Conservation (phyloP, 2,888 invertebrate species). For the Lumbricus terrestris region DNA sequence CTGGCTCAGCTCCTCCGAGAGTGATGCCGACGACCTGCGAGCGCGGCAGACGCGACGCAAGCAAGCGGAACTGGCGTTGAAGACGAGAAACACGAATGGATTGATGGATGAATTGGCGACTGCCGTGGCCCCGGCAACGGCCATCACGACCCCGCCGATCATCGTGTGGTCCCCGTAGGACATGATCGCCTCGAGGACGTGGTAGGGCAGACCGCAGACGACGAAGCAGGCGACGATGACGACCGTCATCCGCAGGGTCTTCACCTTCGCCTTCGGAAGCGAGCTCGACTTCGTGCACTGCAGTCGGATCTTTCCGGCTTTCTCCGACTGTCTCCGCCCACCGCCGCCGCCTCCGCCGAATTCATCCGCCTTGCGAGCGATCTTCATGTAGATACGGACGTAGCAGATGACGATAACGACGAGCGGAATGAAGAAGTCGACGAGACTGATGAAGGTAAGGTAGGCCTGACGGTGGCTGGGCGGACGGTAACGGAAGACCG, state of each 20-base stretch:
- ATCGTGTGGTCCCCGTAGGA: conserved; percentile 49
- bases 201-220: conserved; percentile 54
- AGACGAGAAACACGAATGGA: conserved; percentile 56
- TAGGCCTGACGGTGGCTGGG: conserved; percentile 49
- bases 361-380: conserved; percentile 50
- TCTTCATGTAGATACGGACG: conserved; percentile 54
- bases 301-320: conserved; percentile 46
- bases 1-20: background rate
- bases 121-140: conserved; percentile 52
- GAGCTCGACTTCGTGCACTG: conserved; percentile 52
- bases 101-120: conserved; percentile 56
- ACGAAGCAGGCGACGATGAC: conserved; percentile 55
- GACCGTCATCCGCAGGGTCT: conserved; percentile 58
- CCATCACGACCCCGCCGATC: conserved; percentile 43
- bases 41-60: background rate
- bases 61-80: conserved; percentile 42
- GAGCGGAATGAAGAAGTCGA: conserved; percentile 54
- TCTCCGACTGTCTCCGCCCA: conserved; percentile 40
- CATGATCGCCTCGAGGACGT: conserved; percentile 55
- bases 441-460: conserved; percentile 46
- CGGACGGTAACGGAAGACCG: conserved; percentile 49
- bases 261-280: conserved; percentile 56
- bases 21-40: background rate
- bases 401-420: conserved; percentile 52
- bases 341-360: conserved; percentile 16